Base-by-base conservation (phyloP, 1,140 invertebrate species). In the Micrasema minimum region DNA sequence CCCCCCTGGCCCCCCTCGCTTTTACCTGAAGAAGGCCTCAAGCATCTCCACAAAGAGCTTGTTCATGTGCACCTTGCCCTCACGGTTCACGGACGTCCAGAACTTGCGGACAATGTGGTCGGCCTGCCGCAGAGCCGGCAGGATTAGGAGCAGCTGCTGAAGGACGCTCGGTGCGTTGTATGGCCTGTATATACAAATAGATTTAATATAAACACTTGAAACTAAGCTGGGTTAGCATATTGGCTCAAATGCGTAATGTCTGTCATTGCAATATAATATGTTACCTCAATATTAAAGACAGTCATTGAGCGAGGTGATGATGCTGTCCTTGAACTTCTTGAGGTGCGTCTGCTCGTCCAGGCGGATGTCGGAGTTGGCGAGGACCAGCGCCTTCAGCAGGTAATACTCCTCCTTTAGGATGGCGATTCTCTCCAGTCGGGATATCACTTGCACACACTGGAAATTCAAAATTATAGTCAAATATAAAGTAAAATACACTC, bases 11-110 rank as follows among this genome's bases (percentile, higher is more conserved):
- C 66, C 45, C 64, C 69, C 72, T 71, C 68, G 68, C 73, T 80
- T 69, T 76, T 85, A 88, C 80, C 87, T 83, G 75, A 87, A 83
- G 74, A 87, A 88, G 2, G 92, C 90, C 80, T 98, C 96, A 59
- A 98, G 86, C 96, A 99, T 99, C 85, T 99, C 96, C 23, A 97
- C 87, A 81, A 99, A 97, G 7, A 98, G 88, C 85, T 98, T 98
- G 85, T 98, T 97, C 94, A 99, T 96, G 55, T 91, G 90, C 57
- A 96, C 93, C 78, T 92, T 92, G 14, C 94, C 92, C 72, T 95
- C 94, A 77, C 92, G 90, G 76, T 96, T 93, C 12, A 98, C 89
- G 76, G 87, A 88, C 2, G 91, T 90, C 97, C 97, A 99, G 82
- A 96, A 98, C 76, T 90, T 90, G 53, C 96, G 88, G 53, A 97